Evolutionary conservation across 2,888 invertebrate genomes (phyloP).

Genomic region (Pseudoips prasinana): DNA sequence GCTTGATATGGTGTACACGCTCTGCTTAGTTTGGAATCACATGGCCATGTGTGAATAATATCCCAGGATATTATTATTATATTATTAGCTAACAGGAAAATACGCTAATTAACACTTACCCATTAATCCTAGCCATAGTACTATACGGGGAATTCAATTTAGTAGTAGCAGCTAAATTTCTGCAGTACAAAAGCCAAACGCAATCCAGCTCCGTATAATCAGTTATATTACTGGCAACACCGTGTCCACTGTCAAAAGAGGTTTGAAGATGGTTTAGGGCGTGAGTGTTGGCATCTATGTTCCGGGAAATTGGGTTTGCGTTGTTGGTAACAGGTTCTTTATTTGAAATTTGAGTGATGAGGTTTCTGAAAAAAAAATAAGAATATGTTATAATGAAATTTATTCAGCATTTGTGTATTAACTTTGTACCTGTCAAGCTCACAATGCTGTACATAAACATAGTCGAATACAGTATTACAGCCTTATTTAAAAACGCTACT

Average conservation of each 20-base stretch:
- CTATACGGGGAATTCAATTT: constrained; percentile 78
- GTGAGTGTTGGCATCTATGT: constrained; percentile 60
- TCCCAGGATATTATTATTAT: no score
- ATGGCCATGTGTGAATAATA: no score
- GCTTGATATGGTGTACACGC: no score
- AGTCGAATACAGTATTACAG: no score
- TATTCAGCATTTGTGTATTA: no score
- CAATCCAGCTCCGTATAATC: constrained; percentile 76
- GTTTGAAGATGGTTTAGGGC: constrained; percentile 62
- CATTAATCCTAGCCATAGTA: constrained; percentile 82
- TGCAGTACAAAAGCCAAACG: constrained; percentile 82
- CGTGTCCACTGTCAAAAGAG: constrained; percentile 43
- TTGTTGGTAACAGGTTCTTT: constrained; percentile 44
- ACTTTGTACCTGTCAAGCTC: no score
- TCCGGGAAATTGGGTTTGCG: constrained; percentile 59
- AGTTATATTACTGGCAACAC: constrained; percentile 41
- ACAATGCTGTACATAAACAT: no score
- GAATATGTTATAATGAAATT: no score
- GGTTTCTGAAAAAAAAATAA: constrained; percentile 52
- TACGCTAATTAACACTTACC: constrained; percentile 65
- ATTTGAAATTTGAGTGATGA: constrained; percentile 55
- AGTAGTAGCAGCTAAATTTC: constrained; percentile 78
- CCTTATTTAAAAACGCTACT: no score
- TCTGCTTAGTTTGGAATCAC: no score
- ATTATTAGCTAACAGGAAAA: no score